These are phyloP conservation scores for Zingel zingel DNA, from an alignment of 2,113 vertebrate species.

Conservation along the genomic window DNA sequence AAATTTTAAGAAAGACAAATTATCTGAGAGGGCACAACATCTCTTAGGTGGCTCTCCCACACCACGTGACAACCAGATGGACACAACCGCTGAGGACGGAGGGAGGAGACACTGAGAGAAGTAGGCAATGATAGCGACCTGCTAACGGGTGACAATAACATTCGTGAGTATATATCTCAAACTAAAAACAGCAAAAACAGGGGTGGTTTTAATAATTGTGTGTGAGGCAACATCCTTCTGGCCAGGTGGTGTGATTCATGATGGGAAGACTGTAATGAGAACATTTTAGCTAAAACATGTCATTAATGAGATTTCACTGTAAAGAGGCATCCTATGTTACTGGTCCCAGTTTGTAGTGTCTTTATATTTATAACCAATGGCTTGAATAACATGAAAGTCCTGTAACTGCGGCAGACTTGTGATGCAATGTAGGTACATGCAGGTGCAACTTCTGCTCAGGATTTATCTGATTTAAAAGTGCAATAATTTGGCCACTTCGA, in stretches of 20 bases:
- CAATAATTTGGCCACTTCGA: background rate
- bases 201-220: conserved; percentile 15
- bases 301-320: conserved; percentile 56
- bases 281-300: conserved; percentile 60
- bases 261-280: conserved; percentile 47
- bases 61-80: conserved; percentile 90
- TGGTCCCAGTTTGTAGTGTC: background rate
- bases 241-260: conserved; percentile 55
- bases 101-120: conserved; percentile 34
- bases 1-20: conserved; percentile 97
- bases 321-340: conserved; percentile 2
- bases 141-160: conserved; percentile 37
- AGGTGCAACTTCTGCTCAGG: background rate
- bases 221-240: conserved; percentile 24
- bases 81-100: conserved; percentile 81
- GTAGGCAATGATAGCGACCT: conserved; percentile 18
- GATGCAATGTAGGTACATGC: background rate
- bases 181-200: conserved; percentile 28
- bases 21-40: conserved; percentile 89
- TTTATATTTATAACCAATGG: background rate
- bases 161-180: conserved; percentile 17
- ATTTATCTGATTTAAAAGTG: background rate
- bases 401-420: background rate
- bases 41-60: conserved; percentile 87
- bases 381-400: background rate